Evolutionary conservation across 1,140 invertebrate genomes (phyloP).

Genomic region (Latrodectus geometricus): DNA sequence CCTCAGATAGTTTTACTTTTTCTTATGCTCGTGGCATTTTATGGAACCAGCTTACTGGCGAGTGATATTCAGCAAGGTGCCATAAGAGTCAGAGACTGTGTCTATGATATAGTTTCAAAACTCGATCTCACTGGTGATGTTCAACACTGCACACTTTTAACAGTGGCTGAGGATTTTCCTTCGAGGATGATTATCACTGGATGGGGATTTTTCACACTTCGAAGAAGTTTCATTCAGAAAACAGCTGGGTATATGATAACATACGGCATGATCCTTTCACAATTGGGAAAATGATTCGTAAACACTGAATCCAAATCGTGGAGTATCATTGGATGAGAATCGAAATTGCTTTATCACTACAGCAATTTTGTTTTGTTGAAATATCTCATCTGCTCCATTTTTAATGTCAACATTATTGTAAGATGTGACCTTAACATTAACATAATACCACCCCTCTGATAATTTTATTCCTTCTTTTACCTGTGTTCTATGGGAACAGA

Average conservation of each 20-base stretch:
- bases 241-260: conserved; percentile 26
- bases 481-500: too few species aligned
- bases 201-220: conserved; percentile 16
- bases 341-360: too few species aligned
- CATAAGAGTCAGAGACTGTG: background rate
- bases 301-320: too few species aligned
- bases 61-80: conserved; percentile 10
- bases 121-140: background rate
- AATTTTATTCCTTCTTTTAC: too few species aligned
- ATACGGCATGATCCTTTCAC: conserved; percentile 14
- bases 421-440: too few species aligned
- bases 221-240: conserved; percentile 20
- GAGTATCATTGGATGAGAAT: too few species aligned
- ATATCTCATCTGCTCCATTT: too few species aligned
- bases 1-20: background rate
- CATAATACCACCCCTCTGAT: too few species aligned
- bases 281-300: conserved; percentile 1
- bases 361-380: too few species aligned
- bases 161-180: background rate
- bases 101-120: background rate
- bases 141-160: background rate
- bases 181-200: conserved; percentile 6
- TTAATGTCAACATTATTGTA: too few species aligned
- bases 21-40: conserved; percentile 4
- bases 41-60: background rate